These are phyloP conservation scores for Cryptus armator DNA, from an alignment of 2,888 invertebrate genomes.

Conservation along the genomic window DNA sequence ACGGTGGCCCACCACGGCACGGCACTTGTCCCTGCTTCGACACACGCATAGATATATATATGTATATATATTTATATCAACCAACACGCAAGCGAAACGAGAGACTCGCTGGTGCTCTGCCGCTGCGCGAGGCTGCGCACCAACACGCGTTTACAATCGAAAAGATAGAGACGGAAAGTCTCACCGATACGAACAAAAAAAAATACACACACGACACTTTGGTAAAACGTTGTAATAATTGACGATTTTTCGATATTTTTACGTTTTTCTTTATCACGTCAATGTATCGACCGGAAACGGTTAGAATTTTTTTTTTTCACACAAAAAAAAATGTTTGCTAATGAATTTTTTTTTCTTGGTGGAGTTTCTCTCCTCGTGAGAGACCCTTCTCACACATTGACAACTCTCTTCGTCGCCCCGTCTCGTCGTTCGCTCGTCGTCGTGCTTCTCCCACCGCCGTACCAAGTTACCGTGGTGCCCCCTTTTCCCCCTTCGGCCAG, in stretches of 20 bases:
- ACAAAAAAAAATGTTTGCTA: neutral
- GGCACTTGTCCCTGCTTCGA: constrained; percentile 63
- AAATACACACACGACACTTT: constrained; percentile 7
- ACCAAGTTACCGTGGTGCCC: constrained; percentile 41
- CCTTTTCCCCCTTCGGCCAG: constrained; percentile 16
- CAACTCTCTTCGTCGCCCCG: constrained; percentile 17
- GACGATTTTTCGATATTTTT: neutral
- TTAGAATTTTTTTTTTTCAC: neutral
- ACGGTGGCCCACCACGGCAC: constrained; percentile 66
- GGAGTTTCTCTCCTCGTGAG: constrained; percentile 6
- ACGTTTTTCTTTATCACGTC: neutral
- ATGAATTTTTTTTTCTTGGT: neutral
- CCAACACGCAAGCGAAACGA: neutral
- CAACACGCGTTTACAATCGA: constrained; percentile 43
- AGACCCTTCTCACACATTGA: constrained; percentile 18
- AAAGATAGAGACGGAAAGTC: constrained; percentile 6
- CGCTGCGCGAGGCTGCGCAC: constrained; percentile 47
- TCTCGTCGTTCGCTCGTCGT: constrained; percentile 48
- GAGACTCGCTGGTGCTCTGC: constrained; percentile 23
- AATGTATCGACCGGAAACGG: neutral
- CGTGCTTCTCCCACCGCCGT: constrained; percentile 53
- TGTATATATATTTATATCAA: neutral
- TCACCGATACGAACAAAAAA: constrained; percentile 8
- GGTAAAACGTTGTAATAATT: neutral
- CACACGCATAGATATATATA: constrained; percentile 22